A percentile compares a stretch with the other conserved stretches of the same genome.
Conservation (phyloP, 2,797 vertebrate genomes). For the Anas flavirostris region DNA sequence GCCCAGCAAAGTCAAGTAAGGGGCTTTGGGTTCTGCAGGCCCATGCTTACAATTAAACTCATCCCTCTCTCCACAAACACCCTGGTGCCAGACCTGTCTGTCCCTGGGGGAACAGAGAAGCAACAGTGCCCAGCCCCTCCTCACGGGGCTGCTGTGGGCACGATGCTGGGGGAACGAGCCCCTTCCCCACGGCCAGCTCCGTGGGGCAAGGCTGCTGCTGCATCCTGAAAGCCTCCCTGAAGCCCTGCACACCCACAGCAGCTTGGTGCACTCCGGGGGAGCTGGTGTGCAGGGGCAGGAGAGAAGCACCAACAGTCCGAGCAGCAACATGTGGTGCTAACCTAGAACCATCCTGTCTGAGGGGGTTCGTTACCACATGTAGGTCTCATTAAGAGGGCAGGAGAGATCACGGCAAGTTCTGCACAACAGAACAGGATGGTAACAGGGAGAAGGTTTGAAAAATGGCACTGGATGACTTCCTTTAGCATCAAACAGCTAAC, state of each 20-base stretch:
- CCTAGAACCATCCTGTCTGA: background rate
- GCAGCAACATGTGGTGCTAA: background rate
- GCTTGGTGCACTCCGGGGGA: background rate
- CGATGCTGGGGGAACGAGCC: rapidly evolving
- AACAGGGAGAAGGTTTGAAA: background rate
- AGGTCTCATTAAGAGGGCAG: background rate
- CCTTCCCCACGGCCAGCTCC: background rate
- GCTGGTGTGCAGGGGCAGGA: background rate
- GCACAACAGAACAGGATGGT: background rate
- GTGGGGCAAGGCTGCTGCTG: background rate
- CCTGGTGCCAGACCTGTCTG: background rate
- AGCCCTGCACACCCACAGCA: background rate
- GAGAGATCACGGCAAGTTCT: background rate
- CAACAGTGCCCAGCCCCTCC: background rate
- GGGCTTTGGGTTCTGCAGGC: background rate
- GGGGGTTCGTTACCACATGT: rapidly evolving
- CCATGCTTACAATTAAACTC: background rate
- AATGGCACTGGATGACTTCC: background rate
- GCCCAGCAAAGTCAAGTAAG: background rate
- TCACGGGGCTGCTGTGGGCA: background rate
- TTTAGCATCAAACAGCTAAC: background rate
- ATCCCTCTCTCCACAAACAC: background rate
- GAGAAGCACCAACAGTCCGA: rapidly evolving
- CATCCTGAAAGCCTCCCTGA: background rate
- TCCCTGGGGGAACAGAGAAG: background rate